Percentiles rank a stretch among this genome's conserved stretches.
phyloP scores from a whole-genome alignment of 2,113 vertebrate genomes.

The Dermatemys mawii region DNA sequence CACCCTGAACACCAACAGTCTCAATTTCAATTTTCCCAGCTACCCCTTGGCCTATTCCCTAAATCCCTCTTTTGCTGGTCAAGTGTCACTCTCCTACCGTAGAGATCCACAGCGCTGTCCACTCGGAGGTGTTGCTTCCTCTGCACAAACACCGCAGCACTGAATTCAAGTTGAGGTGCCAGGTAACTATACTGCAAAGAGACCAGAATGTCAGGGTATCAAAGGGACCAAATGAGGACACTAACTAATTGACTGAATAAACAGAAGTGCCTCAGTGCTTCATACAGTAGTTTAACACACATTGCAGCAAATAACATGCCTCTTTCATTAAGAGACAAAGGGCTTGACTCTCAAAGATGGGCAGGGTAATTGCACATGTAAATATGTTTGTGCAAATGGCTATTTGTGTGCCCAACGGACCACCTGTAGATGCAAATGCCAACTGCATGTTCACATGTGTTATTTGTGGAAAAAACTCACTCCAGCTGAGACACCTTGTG shows the following conservation, averaged over 20 bases:
- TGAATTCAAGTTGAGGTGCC: conserved; percentile 85
- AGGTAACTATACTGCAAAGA: conserved; percentile 89
- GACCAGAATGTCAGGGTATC: conserved; percentile 23
- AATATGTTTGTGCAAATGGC: neutral
- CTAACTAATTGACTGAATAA: neutral
- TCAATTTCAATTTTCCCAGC: neutral
- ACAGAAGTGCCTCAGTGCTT: neutral
- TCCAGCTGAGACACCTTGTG: neutral
- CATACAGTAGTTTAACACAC: neutral
- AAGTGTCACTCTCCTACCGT: conserved; percentile 77
- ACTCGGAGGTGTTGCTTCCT: conserved; percentile 88
- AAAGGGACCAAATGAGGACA: neutral
- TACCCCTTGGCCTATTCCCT: neutral
- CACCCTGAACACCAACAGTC: neutral
- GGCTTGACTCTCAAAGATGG: neutral
- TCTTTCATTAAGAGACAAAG: neutral
- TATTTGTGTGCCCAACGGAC: neutral
- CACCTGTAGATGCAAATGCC: neutral
- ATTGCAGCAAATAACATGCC: neutral
- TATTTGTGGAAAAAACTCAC: neutral
- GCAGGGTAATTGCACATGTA: neutral
- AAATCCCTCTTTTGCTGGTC: neutral
- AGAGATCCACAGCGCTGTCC: conserved; percentile 89
- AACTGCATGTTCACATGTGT: neutral
- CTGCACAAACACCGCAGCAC: conserved; percentile 89